Conservation (phyloP, 2,888 invertebrate species). For the Macrosiphum euphorbiae region DNA sequence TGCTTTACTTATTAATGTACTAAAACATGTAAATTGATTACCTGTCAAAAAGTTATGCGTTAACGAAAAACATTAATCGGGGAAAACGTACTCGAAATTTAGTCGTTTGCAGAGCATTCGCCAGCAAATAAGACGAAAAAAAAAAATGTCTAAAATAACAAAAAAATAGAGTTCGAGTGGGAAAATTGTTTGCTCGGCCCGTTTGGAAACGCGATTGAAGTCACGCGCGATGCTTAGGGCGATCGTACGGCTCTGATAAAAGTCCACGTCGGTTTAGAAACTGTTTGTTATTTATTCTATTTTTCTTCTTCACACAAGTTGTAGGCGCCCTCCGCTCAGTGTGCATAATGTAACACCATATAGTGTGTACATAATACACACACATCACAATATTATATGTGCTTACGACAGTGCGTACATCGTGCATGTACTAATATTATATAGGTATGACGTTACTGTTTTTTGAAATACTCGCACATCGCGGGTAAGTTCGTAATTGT, state of each 20-base stretch:
- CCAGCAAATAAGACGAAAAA: not conserved
- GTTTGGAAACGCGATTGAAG: not conserved
- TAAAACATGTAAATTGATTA: slow-evolving; percentile 35
- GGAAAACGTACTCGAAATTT: not conserved
- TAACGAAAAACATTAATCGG: slow-evolving; percentile 22
- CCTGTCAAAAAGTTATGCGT: not conserved
- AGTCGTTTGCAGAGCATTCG: not conserved
- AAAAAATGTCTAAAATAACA: not conserved
- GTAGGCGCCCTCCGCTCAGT: not conserved
- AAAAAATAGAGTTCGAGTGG: not conserved
- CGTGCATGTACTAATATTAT: not conserved
- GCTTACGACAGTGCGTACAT: not conserved
- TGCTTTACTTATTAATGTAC: slow-evolving; percentile 48
- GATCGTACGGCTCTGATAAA: slow-evolving; percentile 11
- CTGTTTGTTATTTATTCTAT: not conserved
- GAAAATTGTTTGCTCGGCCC: not conserved
- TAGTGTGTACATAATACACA: not conserved
- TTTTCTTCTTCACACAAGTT: not conserved
- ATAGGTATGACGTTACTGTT: not conserved
- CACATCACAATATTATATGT: not conserved
- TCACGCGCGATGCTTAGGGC: not conserved
- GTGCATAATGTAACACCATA: not conserved
- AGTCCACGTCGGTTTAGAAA: not conserved
- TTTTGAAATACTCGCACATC: not conserved
- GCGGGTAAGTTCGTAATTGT: not conserved